Evolutionary conservation across 2,888 invertebrate genomes (phyloP).

Genomic region (Nasonia oneida): DNA sequence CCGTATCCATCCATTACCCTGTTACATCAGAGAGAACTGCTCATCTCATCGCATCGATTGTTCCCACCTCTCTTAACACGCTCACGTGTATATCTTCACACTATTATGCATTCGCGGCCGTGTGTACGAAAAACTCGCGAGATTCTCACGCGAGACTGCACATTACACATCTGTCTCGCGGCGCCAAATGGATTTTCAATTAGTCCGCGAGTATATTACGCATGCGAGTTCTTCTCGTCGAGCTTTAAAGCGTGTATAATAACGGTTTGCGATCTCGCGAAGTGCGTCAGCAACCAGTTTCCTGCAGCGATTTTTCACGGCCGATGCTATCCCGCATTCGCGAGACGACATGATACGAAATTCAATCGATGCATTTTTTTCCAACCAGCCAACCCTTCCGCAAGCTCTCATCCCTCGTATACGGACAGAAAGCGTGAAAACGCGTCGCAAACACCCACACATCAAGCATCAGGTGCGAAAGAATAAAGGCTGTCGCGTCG

Average conservation of each 20-base stretch:
- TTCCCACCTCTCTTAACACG: not conserved
- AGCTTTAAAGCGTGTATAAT: not conserved
- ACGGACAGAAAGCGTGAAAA: not conserved
- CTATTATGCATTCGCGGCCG: not conserved
- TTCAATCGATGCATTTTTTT: too few relatives aligned
- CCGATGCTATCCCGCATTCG: not conserved
- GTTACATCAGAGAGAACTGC: not conserved
- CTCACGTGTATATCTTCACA: not conserved
- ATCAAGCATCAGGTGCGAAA: not conserved
- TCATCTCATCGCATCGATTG: not conserved
- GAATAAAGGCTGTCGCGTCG: not conserved
- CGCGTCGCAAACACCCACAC: not conserved
- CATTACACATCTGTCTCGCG: not conserved
- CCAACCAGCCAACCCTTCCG: not conserved
- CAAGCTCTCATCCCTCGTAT: too few relatives aligned
- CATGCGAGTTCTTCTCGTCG: not conserved
- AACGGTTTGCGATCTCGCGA: constrained; percentile 21
- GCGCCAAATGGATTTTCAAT: constrained; percentile 49
- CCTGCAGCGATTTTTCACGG: not conserved
- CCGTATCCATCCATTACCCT: not conserved
- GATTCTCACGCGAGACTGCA: not conserved
- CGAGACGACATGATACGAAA: too few relatives aligned
- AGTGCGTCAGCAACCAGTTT: not conserved
- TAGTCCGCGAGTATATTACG: not conserved
- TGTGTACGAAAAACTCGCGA: not conserved